Conservation (phyloP, 2,113 vertebrate species). For the Hemiscyllium ocellatum region DNA sequence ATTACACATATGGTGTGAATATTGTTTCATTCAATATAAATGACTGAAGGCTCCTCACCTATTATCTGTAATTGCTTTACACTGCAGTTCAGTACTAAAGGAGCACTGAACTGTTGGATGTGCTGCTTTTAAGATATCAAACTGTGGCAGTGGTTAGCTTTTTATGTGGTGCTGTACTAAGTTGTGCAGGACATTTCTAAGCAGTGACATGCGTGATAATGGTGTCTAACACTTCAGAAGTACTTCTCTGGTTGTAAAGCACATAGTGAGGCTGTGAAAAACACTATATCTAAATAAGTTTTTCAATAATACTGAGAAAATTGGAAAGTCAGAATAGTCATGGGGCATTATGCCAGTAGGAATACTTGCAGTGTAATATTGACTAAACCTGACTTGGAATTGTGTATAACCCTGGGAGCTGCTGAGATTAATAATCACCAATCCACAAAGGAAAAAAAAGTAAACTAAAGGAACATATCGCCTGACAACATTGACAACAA, state of each 20-base stretch:
- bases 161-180: background rate
- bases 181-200: background rate
- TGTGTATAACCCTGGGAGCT: background rate
- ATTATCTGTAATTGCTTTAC: background rate
- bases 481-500: background rate
- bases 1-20: background rate
- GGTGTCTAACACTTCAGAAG: too few species aligned
- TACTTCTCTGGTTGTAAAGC: too few species aligned
- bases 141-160: background rate
- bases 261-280: too few species aligned
- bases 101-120: background rate
- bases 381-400: background rate
- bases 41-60: background rate
- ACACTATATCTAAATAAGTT: too few species aligned
- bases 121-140: background rate
- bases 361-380: background rate
- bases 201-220: too few species aligned
- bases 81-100: background rate
- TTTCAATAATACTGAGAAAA: background rate
- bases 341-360: background rate
- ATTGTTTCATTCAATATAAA: background rate
- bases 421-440: background rate
- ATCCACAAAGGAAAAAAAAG: background rate
- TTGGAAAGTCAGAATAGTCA: background rate
- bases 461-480: background rate